Percentiles rank a stretch among this genome's conserved stretches.
phyloP scores from a whole-genome alignment of 2,797 vertebrate genomes.

The Crenuchus spilurus region DNA sequence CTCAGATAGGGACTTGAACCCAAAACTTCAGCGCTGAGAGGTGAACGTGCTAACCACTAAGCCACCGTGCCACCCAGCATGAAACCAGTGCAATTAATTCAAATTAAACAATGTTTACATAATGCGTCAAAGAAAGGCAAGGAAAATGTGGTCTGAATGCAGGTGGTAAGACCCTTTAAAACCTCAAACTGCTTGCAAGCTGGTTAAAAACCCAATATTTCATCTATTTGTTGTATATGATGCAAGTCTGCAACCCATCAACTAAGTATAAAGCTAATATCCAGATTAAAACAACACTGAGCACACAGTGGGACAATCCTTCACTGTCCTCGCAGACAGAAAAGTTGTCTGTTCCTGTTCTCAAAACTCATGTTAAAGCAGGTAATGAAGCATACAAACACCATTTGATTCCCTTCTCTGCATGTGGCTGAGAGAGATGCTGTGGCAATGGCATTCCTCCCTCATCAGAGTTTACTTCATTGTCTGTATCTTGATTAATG shows the following conservation, averaged over 20 bases:
- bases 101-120: too few species aligned
- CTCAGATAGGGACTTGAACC: too few species aligned
- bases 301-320: background rate
- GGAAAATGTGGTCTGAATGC: too few species aligned
- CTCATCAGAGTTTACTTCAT: conserved; percentile 67
- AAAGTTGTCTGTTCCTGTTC: background rate
- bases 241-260: background rate
- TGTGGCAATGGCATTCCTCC: conserved; percentile 29
- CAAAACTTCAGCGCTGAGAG: too few species aligned
- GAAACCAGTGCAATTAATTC: too few species aligned
- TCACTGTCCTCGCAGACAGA: background rate
- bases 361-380: background rate
- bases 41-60: too few species aligned
- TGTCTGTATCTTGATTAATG: conserved; percentile 74
- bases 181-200: too few species aligned
- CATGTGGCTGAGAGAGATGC: background rate
- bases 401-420: background rate
- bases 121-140: too few species aligned
- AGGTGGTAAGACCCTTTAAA: too few species aligned
- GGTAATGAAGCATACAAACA: background rate
- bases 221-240: too few species aligned
- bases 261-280: background rate
- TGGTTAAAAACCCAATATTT: too few species aligned
- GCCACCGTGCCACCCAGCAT: too few species aligned
- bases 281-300: background rate